phyloP scores from a whole-genome alignment of 53 echinoderm and acorn worm species.

The Zoroaster sp. region DNA sequence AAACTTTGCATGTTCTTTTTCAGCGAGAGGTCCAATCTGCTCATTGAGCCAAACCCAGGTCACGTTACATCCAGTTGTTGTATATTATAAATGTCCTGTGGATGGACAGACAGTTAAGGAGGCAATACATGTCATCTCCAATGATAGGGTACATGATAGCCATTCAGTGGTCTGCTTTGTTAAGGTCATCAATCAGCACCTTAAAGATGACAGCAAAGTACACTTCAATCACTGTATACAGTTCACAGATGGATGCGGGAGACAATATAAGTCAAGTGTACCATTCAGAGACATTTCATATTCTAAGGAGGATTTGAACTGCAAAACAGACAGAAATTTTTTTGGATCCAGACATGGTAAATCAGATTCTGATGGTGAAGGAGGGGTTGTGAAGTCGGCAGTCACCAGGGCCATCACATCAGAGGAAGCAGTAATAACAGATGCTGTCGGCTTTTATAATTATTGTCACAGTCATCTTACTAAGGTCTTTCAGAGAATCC shows the following conservation, averaged over 20 bases:
- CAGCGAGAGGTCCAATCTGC: conserved; percentile 36
- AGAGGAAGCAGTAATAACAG: conserved; percentile 18
- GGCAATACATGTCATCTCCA: conserved; percentile 1
- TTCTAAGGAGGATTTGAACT: conserved; percentile 12
- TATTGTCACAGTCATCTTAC: conserved; percentile 21
- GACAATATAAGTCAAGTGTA: conserved; percentile 18
- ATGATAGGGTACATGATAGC: conserved; percentile 13
- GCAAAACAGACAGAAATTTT: conserved; percentile 14
- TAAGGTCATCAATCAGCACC: background rate
- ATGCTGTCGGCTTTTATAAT: conserved; percentile 24
- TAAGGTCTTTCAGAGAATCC: background rate
- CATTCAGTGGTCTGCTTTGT: conserved; percentile 1
- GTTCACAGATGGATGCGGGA: conserved; percentile 42
- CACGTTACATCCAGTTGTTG: conserved; percentile 21
- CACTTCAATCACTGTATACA: background rate
- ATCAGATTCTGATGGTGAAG: conserved; percentile 41
- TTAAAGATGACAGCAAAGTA: background rate
- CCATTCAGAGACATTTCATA: conserved; percentile 25
- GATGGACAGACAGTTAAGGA: background rate
- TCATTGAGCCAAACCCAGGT: conserved; percentile 16
- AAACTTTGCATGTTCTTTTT: background rate
- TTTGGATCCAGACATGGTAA: conserved; percentile 52
- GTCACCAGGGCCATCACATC: conserved; percentile 15
- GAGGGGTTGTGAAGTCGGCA: conserved; percentile 25
- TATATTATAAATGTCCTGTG: conserved; percentile 5